phyloP scores from a whole-genome alignment of 2,888 invertebrate genomes.

The Yponomeuta evonymella region DNA sequence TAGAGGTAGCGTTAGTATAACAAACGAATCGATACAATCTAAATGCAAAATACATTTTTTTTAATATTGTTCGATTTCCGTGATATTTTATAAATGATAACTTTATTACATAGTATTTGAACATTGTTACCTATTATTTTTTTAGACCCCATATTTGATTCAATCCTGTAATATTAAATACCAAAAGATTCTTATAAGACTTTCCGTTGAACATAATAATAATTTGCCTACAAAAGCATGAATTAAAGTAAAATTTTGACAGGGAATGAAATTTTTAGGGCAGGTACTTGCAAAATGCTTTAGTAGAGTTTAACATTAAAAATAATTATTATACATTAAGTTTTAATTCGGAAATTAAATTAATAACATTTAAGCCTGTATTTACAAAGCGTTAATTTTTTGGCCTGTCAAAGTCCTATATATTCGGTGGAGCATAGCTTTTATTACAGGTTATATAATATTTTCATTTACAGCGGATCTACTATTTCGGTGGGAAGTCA shows the following conservation, averaged over 20 bases:
- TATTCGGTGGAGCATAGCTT: constrained; percentile 50
- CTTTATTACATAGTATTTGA: no score
- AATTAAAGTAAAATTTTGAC: not conserved
- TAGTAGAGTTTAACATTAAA: not conserved
- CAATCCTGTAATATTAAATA: not conserved
- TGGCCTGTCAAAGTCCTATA: constrained; percentile 60
- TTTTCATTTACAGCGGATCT: constrained; percentile 45
- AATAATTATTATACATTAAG: not conserved
- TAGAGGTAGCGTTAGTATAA: no score
- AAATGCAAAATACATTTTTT: no score
- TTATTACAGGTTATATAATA: constrained; percentile 20
- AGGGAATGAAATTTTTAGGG: constrained; percentile 32
- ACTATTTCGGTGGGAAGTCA: constrained; percentile 62
- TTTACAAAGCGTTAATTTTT: constrained; percentile 58
- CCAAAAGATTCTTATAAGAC: not conserved
- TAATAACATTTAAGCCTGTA: constrained; percentile 30
- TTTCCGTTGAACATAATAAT: no score
- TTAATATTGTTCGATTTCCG: no score
- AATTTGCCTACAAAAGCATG: not conserved
- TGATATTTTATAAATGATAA: no score
- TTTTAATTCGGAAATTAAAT: constrained; percentile 14
- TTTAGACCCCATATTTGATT: no score
- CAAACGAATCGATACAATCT: no score
- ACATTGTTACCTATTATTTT: no score
- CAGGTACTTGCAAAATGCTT: constrained; percentile 29